Evolutionary conservation across 2,888 invertebrate species (phyloP), one percentile per base, ranked within the genome.

Genomic region (Caenorhabditis sp.): DNA sequence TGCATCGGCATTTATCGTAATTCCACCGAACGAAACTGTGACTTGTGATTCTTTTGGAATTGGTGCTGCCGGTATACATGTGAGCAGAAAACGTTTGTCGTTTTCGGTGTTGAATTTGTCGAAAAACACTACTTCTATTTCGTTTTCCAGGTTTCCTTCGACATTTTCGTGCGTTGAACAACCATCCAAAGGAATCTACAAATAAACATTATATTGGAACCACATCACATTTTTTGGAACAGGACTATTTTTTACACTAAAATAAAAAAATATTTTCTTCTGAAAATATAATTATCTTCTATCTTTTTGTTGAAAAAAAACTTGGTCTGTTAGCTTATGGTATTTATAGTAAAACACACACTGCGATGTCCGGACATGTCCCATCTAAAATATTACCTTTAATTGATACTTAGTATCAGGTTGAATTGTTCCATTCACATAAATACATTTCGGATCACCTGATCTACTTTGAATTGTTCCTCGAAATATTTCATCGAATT

Each of bases 1-100:
- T 10, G 79, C 73, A n/a, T 77, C 77, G 1, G 79, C 62, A 66
- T 84, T 84, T 19, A 86, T 80, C 0, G 85, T 86, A 26, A 86
- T 85, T 1, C 86, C 86, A n/a, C 86, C 86, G 64, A 86, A 86
- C 10, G 84, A 83, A 1, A 86, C 83, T 0, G 86, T 85, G 14
- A 86, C 84, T 73, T 81, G 75, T 12, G 79, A 78, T 53, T 81
- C 81, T 70, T 68, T 67, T 31, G 66, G 68, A n/a, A 71, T 5
- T 6, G 82, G 76, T n/a, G 72, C 68, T 0, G 84, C 79, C 1
- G 84, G 84, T 37, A 84, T 84, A 54, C 84, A 83, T 5, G 83
- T 84, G 14, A 85, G 70, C 10, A 85, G 69, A 58, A 82, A 85
- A 50, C 79, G 73, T 60, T 85, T 85, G 68, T 86, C 86, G 14